These are phyloP conservation scores for Oscheius onirici DNA, from an alignment of 2,888 invertebrate species.

Conservation along the genomic window DNA sequence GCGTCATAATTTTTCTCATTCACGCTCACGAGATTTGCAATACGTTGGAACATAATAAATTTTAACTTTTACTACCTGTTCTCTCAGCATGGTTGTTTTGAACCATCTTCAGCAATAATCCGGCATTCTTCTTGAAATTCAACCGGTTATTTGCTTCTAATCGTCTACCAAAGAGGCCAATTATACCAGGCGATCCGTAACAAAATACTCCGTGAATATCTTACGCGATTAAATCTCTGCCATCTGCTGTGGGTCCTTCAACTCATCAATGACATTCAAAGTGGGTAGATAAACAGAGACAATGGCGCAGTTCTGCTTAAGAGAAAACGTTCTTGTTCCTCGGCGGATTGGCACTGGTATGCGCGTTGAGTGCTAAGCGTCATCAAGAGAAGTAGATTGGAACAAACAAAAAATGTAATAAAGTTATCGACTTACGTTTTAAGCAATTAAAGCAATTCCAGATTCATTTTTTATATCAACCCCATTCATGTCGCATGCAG, in stretches of 20 bases:
- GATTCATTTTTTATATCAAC: no score
- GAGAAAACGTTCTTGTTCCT: no score
- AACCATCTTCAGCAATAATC: neutral
- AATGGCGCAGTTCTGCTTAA: no score
- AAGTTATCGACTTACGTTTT: no score
- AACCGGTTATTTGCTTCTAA: conserved; percentile 11
- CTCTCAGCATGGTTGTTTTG: neutral
- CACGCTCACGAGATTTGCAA: conserved; percentile 35
- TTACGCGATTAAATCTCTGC: conserved; percentile 16
- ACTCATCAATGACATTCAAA: conserved; percentile 23
- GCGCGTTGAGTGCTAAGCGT: no score
- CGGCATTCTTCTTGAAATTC: conserved; percentile 10
- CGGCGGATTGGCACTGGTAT: no score
- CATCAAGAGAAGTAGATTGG: no score
- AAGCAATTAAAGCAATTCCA: no score
- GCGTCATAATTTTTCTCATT: conserved; percentile 30
- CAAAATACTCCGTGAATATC: conserved; percentile 25
- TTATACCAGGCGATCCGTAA: conserved; percentile 1
- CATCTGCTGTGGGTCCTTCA: conserved; percentile 17
- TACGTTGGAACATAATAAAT: conserved; percentile 31
- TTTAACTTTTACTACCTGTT: conserved; percentile 27
- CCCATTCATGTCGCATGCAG: no score
- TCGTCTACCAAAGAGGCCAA: conserved; percentile 8
- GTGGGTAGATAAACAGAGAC: conserved; percentile 25
- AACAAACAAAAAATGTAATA: no score